Evolutionary conservation across 2,888 invertebrate species (phyloP).

Genomic region (Lithosia quadra): DNA sequence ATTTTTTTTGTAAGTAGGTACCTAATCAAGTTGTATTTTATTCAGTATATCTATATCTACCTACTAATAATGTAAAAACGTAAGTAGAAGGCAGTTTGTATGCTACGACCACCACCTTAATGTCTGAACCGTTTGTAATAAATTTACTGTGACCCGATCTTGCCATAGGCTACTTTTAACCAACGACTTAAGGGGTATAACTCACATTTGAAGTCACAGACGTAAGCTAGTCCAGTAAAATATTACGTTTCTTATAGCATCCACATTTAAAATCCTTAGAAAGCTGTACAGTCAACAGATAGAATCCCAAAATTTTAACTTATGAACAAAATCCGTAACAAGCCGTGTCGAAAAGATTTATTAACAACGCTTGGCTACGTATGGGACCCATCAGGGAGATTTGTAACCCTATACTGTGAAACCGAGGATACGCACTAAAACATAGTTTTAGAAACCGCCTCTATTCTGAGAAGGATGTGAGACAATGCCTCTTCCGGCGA

Average conservation of each 20-base stretch:
- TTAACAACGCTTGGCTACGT: conserved; percentile 52
- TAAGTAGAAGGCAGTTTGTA: not conserved
- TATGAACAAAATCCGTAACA: conserved; percentile 50
- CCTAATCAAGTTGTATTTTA: not conserved
- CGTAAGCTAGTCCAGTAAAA: not conserved
- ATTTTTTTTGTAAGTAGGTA: too few relatives aligned
- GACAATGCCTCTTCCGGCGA: conserved; percentile 35
- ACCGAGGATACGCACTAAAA: conserved; percentile 54
- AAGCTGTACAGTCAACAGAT: conserved; percentile 50
- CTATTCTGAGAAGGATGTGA: conserved; percentile 60
- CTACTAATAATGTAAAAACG: not conserved
- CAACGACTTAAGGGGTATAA: not conserved
- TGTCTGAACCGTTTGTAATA: not conserved
- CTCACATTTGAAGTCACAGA: not conserved
- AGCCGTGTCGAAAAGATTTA: conserved; percentile 68
- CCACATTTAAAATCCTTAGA: conserved; percentile 29
- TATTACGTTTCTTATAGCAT: not conserved
- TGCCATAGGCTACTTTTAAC: not conserved
- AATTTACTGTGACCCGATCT: not conserved
- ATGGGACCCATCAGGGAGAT: conserved; percentile 63
- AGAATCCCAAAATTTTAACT: conserved; percentile 58
- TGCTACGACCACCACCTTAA: too few relatives aligned
- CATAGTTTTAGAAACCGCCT: conserved; percentile 61
- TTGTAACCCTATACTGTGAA: conserved; percentile 63
- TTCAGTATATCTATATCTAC: not conserved